phyloP scores from a whole-genome alignment of 2,888 invertebrate genomes.

The Caenorhabditis sp. region DNA sequence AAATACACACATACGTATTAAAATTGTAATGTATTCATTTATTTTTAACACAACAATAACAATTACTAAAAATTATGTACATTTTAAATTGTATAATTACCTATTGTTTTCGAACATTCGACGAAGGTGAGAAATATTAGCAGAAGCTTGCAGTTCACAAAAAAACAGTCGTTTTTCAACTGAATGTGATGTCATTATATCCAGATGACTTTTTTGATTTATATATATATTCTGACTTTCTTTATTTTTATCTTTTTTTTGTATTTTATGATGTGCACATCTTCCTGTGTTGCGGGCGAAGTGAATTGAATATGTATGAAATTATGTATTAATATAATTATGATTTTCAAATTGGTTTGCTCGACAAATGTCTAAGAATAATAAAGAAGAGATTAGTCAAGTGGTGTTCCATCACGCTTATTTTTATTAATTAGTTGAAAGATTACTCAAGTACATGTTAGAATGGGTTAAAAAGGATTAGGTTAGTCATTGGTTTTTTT shows the following conservation, averaged over 20 bases:
- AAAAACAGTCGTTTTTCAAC: constrained; percentile 3
- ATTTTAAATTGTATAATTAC: constrained; percentile 39
- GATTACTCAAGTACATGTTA: too few relatives aligned
- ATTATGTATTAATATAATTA: background rate
- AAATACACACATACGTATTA: background rate
- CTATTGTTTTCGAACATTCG: constrained; percentile 26
- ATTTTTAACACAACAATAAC: constrained; percentile 1
- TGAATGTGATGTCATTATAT: constrained; percentile 1
- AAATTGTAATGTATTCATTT: background rate
- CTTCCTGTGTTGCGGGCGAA: too few relatives aligned
- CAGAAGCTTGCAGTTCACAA: background rate
- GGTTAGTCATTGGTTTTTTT: too few relatives aligned
- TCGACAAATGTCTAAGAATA: too few relatives aligned
- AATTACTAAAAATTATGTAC: constrained; percentile 15
- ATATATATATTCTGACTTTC: background rate
- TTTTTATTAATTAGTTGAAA: too few relatives aligned
- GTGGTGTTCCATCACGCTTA: background rate
- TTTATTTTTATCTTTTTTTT: background rate
- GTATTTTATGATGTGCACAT: background rate
- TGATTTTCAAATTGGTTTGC: background rate
- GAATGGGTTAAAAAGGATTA: too few relatives aligned
- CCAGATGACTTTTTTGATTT: background rate
- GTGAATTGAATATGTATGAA: background rate
- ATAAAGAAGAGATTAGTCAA: background rate
- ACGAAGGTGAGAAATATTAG: background rate